phyloP scores from a whole-genome alignment of 1,140 invertebrate species.

The Nebria ingens region DNA sequence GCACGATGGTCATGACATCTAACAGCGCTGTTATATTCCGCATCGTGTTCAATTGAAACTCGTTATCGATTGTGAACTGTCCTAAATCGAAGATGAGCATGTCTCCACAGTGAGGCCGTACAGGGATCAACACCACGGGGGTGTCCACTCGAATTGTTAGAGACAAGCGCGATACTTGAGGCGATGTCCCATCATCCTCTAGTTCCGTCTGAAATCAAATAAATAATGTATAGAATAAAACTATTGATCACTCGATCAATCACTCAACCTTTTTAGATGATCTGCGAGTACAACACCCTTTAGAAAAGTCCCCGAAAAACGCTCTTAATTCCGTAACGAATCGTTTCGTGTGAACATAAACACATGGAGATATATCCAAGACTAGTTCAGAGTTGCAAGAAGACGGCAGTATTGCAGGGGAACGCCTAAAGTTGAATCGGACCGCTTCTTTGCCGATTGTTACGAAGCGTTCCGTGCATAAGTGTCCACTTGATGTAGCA shows the following conservation, averaged over 20 bases:
- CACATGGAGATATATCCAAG: conserved; percentile 74
- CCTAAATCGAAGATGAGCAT: conserved; percentile 76
- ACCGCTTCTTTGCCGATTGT: conserved; percentile 73
- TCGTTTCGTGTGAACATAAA: conserved; percentile 90
- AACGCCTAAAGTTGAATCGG: conserved; percentile 61
- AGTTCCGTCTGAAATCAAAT: no score
- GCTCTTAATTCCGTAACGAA: conserved; percentile 81
- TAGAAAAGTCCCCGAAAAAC: conserved; percentile 48
- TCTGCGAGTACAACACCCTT: no score
- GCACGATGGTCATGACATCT: conserved; percentile 56
- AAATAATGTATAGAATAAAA: no score
- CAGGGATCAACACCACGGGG: conserved; percentile 79
- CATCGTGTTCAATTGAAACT: conserved; percentile 34
- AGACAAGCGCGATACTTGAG: conserved; percentile 47
- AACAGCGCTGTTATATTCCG: neutral
- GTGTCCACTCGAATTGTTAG: conserved; percentile 65
- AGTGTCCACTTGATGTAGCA: conserved; percentile 60
- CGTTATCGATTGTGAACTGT: conserved; percentile 67
- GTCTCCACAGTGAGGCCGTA: conserved; percentile 67
- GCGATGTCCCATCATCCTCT: conserved; percentile 30
- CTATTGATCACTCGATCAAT: no score
- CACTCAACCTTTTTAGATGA: no score
- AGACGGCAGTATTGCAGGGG: conserved; percentile 20
- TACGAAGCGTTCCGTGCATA: conserved; percentile 74
- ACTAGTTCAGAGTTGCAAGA: conserved; percentile 51